Base-by-base conservation (phyloP, 1,140 invertebrate species). In the Drosophila paulistorum region DNA sequence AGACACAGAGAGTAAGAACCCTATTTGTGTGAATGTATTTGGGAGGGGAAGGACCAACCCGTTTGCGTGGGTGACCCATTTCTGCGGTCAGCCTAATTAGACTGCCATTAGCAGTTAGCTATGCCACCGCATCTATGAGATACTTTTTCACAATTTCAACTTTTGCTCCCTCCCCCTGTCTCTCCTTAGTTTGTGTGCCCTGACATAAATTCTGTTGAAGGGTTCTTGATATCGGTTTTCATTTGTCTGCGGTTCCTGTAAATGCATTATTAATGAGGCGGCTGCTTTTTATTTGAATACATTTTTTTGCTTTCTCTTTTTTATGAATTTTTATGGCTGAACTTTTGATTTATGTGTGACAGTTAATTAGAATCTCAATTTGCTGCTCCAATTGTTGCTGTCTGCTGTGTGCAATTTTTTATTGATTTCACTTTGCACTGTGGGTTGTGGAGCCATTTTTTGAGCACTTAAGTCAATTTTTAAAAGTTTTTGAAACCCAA, bases 191-290 rank as follows among this genome's bases (percentile, higher is more conserved):
- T 30, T 30, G 26, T 80, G 61, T 63, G n/a, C 17, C 2, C 55
- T 42, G 60, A 51, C 71, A 87, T 87, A 89, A 83, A 87, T 87
- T 68, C 61, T 64, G 67, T 60, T 68, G 66, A 76, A 79, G 79
- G 75, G 78, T 79, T 68, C 54, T 48, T 65, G 55, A 72, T 69
- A 70, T 71, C 68, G 71, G 78, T 68, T 81, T 51, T 68, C 79
- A 87, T 75, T 79, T 79, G 77, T 83, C 65, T 76, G 65, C 35
- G 60, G 68, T 64, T 64, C 59, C 71, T 83, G 83, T 74, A 87
- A 86, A 89, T 89, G 77, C 68, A 74, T 87, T 87, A 87, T 83
- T 87, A 87, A 87, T 89, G 83, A 87, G 84, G 68, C 64, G 41
- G 59, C 63, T 63, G 70, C 63, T 74, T 74, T 62, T 42, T 20